Evolutionary conservation across 2,113 vertebrate genomes (phyloP).

Genomic region (Heptranchias perlo): DNA sequence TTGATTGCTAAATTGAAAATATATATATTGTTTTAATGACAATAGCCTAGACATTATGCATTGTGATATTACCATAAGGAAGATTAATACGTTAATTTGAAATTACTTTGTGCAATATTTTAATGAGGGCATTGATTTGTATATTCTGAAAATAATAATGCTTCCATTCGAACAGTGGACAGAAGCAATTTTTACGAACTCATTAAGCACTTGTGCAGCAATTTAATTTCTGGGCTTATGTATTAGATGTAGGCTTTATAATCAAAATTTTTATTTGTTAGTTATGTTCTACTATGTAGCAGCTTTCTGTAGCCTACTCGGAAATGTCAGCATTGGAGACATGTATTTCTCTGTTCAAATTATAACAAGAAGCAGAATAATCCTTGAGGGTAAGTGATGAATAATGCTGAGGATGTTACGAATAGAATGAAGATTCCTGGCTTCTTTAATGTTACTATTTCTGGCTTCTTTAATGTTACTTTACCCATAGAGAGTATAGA

Average conservation of each 20-base stretch:
- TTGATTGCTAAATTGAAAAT: not conserved
- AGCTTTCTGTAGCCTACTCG: not conserved
- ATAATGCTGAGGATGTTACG: not conserved
- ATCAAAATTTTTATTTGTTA: not conserved
- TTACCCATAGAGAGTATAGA: not conserved
- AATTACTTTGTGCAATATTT: not conserved
- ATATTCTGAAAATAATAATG: not conserved
- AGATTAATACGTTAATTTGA: not conserved
- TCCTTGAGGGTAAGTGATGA: not conserved
- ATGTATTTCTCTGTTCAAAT: not conserved
- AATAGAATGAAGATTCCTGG: not conserved
- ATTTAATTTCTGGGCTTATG: not conserved
- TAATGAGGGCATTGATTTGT: not conserved
- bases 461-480: not conserved
- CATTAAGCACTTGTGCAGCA: not conserved
- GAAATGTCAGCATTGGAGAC: not conserved
- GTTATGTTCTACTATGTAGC: not conserved
- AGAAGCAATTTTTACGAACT: not conserved
- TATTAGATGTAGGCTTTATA: not conserved
- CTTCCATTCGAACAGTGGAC: not conserved
- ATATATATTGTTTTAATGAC: not conserved
- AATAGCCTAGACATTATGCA: not conserved
- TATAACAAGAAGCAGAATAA: not conserved
- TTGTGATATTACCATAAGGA: not conserved
- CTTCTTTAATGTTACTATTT: not conserved